Percentiles rank a stretch among this genome's conserved stretches.
Evolutionary conservation across 1,140 invertebrate genomes (phyloP).

Genomic region (Branchinecta lynchi): DNA sequence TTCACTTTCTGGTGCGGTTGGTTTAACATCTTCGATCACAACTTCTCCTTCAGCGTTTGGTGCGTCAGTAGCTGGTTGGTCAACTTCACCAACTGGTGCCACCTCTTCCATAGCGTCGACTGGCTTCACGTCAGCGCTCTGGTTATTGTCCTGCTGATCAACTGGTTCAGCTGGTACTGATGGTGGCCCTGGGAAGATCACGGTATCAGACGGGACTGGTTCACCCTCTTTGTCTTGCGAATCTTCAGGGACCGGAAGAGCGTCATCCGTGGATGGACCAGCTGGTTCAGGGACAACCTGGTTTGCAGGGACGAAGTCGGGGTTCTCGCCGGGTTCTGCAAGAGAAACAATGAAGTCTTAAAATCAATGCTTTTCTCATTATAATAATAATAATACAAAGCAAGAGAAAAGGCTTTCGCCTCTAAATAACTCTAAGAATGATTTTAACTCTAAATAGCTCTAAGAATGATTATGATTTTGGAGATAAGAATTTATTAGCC

Average conservation of each 20-base stretch:
- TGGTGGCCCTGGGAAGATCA: not conserved
- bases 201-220: not conserved
- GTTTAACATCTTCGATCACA: too few relatives aligned
- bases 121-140: constrained; percentile 14
- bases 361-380: too few relatives aligned
- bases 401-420: too few relatives aligned
- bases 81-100: not conserved
- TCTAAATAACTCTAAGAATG: too few relatives aligned
- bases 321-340: too few relatives aligned
- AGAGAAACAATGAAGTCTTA: too few relatives aligned
- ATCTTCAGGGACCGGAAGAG: constrained; percentile 12
- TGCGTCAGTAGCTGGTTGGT: constrained; percentile 13
- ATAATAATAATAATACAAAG: too few relatives aligned
- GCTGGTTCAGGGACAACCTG: constrained; percentile 20
- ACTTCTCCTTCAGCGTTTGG: too few relatives aligned
- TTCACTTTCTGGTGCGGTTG: not conserved
- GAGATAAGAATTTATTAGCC: too few relatives aligned
- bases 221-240: constrained; percentile 23
- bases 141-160: not conserved
- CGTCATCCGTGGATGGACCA: constrained; percentile 6
- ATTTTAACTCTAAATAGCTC: too few relatives aligned
- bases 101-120: constrained; percentile 20
- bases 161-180: constrained; percentile 13
- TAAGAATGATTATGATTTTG: too few relatives aligned
- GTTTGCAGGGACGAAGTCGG: constrained; percentile 7